Conservation (phyloP, 2,888 invertebrate species). For the Candidula unifasciata region DNA sequence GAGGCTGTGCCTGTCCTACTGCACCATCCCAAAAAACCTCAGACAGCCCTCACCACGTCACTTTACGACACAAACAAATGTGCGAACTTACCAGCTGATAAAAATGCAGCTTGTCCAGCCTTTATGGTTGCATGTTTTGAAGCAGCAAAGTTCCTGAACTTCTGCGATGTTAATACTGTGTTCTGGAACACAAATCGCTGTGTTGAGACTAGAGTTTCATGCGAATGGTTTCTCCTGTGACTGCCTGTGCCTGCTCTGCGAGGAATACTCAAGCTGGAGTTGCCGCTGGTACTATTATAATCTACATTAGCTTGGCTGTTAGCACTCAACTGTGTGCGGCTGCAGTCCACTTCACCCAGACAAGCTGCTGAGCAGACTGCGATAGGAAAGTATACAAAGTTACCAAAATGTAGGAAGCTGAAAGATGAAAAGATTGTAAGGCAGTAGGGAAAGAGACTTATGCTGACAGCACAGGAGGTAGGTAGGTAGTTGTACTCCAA, state of each 20-base stretch:
- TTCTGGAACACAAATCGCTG: background rate
- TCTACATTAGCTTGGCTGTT: background rate
- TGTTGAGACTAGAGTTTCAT: background rate
- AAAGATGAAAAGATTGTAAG: too few relatives aligned
- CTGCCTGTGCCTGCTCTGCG: background rate
- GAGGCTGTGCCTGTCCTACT: too few relatives aligned
- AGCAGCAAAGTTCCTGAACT: background rate
- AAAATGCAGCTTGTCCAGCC: background rate
- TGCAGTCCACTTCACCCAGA: background rate
- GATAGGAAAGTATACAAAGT: background rate
- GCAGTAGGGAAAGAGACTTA: too few relatives aligned
- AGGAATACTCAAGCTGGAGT: background rate
- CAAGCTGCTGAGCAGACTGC: background rate
- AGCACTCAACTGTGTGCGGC: background rate
- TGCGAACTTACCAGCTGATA: constrained; percentile 11
- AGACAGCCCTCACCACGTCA: too few relatives aligned
- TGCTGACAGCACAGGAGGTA: too few relatives aligned
- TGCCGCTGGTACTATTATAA: background rate
- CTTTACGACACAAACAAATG: too few relatives aligned
- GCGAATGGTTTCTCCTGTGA: background rate
- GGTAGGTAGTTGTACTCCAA: too few relatives aligned
- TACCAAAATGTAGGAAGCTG: too few relatives aligned
- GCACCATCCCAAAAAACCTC: background rate
- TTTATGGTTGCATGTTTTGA: background rate
- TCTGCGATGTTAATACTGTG: background rate